These are phyloP conservation scores for Cosmorhoe ocellata DNA, from an alignment of 2,888 invertebrate species.

Conservation along the genomic window DNA sequence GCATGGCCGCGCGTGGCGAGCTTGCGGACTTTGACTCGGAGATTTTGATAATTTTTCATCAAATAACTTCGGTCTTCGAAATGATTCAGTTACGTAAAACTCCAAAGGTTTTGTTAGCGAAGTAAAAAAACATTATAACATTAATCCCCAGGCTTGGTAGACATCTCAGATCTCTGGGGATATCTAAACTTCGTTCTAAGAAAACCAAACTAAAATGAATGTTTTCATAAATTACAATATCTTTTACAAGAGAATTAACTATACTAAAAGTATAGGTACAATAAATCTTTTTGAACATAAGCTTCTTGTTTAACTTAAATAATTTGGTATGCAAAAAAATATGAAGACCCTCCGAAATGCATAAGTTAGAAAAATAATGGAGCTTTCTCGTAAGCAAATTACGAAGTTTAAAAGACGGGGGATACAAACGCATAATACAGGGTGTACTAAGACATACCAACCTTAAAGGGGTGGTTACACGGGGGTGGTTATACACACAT, in stretches of 20 bases:
- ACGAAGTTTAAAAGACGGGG: constrained; percentile 32
- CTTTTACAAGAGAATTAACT: constrained; percentile 22
- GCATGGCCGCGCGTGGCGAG: constrained; percentile 53
- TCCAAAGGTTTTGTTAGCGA: too few species aligned
- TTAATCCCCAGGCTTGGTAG: too few species aligned
- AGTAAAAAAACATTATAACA: too few species aligned
- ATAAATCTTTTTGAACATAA: constrained; percentile 39
- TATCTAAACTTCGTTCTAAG: too few species aligned
- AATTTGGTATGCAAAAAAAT: constrained; percentile 30
- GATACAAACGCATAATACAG: constrained; percentile 9
- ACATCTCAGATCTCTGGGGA: too few species aligned
- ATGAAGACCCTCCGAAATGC: constrained; percentile 28
- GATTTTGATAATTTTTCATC: constrained; percentile 26
- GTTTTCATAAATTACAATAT: too few species aligned
- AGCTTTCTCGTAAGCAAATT: constrained; percentile 33
- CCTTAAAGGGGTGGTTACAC: too few species aligned
- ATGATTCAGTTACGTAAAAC: too few species aligned
- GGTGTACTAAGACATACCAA: neutral
- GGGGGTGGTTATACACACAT: too few species aligned
- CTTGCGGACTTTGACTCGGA: constrained; percentile 47
- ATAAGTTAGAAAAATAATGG: constrained; percentile 36
- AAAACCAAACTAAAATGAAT: too few species aligned
- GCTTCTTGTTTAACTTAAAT: constrained; percentile 30
- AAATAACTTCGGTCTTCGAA: too few species aligned
- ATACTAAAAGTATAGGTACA: constrained; percentile 5